Evolutionary conservation across 2,888 invertebrate species (phyloP), one percentile per base, ranked within the genome.

Genomic region (Andricus quercusramuli): DNA sequence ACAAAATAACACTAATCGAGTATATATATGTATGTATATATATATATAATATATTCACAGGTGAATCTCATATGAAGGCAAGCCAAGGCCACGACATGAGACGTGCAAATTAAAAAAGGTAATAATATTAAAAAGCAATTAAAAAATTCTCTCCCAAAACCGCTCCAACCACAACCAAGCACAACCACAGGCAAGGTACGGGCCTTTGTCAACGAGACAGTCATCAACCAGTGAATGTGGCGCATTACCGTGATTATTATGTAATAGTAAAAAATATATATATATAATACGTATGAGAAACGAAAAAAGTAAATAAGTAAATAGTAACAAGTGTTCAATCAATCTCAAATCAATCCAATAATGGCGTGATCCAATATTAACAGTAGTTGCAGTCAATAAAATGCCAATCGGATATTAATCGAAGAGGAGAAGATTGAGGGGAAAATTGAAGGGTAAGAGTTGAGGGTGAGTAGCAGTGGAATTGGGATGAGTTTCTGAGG

Each of bases 101-200:
- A 91, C 92, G 92, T 92, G 92, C 92, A 92, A 92, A 91, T 91
- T 90, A 91, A 91, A 91, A 88, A 91, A 92, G 90, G 85, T 86
- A 86, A 87, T 86, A 83, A 87, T 86, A 88, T 86, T 85, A 89
- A 91, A 91, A 92, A 91, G 91, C 91, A 91, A 90, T 91, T 90
- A 90, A 92, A 90, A 90, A 92, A 91, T 91, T 91, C 90, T 92
- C 90, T 91, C 91, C 92, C 91, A 91, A 91, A 92, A 91, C 91
- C 92, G 91, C 91, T 91, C 91, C 91, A 91, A 92, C 92, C 92
- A 92, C 92, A 92, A 92, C 92, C 92, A 92, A 92, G 92, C 92
- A 92, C 91, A 92, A 91, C 90, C 91, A 91, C 92, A 92, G 92
- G 92, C 92, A 92, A 92, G 89, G 90, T 92, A 90, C 90, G 89